These are phyloP conservation scores for Agapornis roseicollis DNA, from an alignment of 2,113 vertebrate species.

Conservation along the genomic window DNA sequence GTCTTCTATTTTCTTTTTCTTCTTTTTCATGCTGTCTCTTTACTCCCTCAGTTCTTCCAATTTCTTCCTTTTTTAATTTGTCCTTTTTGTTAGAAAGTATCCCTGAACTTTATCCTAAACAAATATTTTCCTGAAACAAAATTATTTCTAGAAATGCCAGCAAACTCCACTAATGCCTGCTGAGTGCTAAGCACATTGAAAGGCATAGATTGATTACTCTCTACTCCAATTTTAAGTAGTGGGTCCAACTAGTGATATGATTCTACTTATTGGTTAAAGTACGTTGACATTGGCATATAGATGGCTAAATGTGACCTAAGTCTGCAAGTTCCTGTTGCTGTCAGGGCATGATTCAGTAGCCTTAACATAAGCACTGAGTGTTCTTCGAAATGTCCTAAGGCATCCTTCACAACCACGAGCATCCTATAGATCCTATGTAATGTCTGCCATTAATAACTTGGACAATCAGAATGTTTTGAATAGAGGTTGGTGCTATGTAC, in stretches of 20 bases:
- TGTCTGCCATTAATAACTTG: not conserved
- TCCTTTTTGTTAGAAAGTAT: not conserved
- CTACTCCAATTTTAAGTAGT: not conserved
- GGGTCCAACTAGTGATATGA: not conserved
- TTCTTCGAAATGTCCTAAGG: not conserved
- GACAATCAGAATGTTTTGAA: accelerated
- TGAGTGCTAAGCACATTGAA: not conserved
- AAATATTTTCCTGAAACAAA: not conserved
- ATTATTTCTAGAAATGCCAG: not conserved
- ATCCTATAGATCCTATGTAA: not conserved
- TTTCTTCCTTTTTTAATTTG: accelerated
- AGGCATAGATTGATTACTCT: not conserved
- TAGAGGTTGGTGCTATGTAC: accelerated
- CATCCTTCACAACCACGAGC: not conserved
- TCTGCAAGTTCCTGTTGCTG: accelerated
- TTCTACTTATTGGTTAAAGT: not conserved
- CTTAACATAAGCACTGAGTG: not conserved
- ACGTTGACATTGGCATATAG: not conserved
- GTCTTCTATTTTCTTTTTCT: not conserved
- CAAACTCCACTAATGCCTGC: not conserved
- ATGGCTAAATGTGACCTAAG: not conserved
- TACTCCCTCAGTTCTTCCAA: not conserved
- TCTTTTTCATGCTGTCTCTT: not conserved
- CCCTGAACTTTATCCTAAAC: accelerated
- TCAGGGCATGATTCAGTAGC: not conserved